Conservation (phyloP, 2,113 vertebrate species). For the Uropsilus gracilis region DNA sequence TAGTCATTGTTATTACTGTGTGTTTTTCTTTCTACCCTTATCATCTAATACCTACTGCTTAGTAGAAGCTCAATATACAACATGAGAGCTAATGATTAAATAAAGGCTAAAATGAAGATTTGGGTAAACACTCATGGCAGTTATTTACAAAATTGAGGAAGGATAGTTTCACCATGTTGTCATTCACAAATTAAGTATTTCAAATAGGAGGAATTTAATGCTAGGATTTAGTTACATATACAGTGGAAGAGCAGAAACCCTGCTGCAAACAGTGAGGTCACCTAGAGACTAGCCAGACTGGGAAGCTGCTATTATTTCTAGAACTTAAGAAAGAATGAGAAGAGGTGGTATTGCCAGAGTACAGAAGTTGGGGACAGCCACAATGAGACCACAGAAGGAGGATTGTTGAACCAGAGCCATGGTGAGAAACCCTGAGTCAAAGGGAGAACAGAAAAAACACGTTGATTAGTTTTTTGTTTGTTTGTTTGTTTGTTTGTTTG, state of each 20-base stretch:
- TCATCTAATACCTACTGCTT: background rate
- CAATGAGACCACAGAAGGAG: background rate
- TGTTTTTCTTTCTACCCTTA: background rate
- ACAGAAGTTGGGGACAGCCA: background rate
- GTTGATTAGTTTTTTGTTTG: too few species aligned
- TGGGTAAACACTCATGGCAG: background rate
- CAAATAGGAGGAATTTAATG: background rate
- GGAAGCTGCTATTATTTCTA: background rate
- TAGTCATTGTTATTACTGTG: background rate
- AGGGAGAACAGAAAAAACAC: background rate
- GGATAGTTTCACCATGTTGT: constrained; percentile 11
- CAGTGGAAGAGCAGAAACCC: background rate
- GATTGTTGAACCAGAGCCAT: background rate
- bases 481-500: too few species aligned
- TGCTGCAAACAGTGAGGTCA: background rate
- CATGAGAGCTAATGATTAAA: background rate
- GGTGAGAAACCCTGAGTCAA: background rate
- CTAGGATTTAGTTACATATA: background rate
- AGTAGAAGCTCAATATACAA: background rate
- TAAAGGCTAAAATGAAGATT: background rate
- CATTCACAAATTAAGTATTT: constrained; percentile 2
- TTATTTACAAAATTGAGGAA: constrained; percentile 6
- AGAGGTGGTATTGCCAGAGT: background rate
- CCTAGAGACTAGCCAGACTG: background rate
- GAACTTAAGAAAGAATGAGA: background rate